Base-by-base conservation (phyloP, 2,888 invertebrate species). In the Uropetala carovei region DNA sequence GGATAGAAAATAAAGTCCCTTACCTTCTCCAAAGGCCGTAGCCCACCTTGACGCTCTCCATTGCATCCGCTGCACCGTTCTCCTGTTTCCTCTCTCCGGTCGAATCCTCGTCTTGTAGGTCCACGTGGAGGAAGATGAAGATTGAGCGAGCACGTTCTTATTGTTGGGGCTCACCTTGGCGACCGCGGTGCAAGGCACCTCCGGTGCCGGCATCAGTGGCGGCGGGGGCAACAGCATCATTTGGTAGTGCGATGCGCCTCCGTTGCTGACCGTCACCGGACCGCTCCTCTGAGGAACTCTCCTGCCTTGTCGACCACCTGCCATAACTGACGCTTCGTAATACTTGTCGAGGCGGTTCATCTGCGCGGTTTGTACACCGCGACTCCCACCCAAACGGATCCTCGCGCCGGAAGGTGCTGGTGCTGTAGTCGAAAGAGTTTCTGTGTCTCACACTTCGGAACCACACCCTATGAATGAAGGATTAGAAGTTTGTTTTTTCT, bases 21-120 rank as follows among this genome's bases (percentile, higher is more conserved):
- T 75, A 75, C 75, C 75, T 64, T 94, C 94, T 0, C 94, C 94
- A 91, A 94, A 94, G 16, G 94, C 94, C 92, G 94, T 94, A 9
- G 94, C 94, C 94, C 94, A 94, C 86, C 94, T 94, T 14, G 94
- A 94, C 92, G 93, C 93, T 43, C 94, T 93, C 94, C 94, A 94
- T 92, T 94, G 94, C 92, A 94, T 93, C 92, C 94, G 94, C 92
- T 94, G 94, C 60, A 94, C 94, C 27, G 94, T 94, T 16, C 94
- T 96, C 96, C 94, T 97, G 95, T 94, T 95, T 94, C 94, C 96
- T 94, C 96, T 96, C 96, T 96, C 97, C 85, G 97, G 96, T 43
- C 96, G 96, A 94, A 97, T 97, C 93, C 97, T 96, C 94, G 89
- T 89, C 64, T 89, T 89, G 68, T 68, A 89, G 14, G 89, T 89